These are phyloP conservation scores for Ondatra zibethicus DNA, from an alignment of 2,113 vertebrate species.

Conservation along the genomic window DNA sequence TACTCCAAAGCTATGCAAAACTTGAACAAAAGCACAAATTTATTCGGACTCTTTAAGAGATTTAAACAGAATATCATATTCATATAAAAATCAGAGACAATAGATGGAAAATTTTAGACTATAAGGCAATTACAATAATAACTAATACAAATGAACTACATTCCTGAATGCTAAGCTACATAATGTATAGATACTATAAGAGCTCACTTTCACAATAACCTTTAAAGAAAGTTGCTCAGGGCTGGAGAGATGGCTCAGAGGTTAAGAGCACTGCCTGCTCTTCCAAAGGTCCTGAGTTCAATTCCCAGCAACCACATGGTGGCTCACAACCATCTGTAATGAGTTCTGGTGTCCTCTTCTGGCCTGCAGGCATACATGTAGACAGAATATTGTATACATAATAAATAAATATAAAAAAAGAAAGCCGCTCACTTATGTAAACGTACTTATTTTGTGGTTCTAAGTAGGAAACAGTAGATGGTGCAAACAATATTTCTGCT, in stretches of 20 bases:
- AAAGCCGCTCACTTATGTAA: neutral
- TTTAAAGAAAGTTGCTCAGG: slow-evolving; percentile 32
- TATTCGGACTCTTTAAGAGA: neutral
- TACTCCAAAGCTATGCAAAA: neutral
- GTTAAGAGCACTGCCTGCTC: no score
- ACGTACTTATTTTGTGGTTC: slow-evolving; percentile 32
- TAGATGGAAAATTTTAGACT: neutral
- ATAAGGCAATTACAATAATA: neutral
- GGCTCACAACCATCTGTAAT: no score
- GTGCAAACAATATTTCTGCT: neutral
- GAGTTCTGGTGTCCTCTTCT: no score
- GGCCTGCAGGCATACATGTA: no score
- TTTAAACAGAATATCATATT: neutral
- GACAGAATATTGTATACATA: no score
- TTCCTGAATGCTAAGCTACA: neutral
- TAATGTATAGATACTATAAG: neutral
- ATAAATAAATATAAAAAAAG: no score
- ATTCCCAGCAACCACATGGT: no score
- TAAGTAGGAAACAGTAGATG: neutral
- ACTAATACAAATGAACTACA: neutral
- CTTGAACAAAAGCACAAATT: slow-evolving; percentile 12
- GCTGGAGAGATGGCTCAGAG: no score
- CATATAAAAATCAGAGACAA: neutral
- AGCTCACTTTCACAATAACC: neutral
- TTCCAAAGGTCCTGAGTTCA: no score